These are phyloP conservation scores for Zelleria hepariella DNA, from an alignment of 2,888 invertebrate species.

Conservation along the genomic window DNA sequence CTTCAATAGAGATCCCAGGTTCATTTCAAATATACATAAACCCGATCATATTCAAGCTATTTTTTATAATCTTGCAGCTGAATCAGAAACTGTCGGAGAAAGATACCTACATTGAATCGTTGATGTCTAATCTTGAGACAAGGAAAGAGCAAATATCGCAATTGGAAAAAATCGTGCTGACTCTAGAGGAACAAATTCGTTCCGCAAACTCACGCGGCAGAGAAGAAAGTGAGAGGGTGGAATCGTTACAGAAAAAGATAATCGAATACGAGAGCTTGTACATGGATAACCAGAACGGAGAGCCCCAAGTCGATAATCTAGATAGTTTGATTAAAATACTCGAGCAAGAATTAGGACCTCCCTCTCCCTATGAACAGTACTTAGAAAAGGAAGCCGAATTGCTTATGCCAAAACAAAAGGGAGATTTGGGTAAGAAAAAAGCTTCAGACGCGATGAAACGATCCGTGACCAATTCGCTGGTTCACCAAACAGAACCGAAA, in stretches of 20 bases:
- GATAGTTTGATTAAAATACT: slow-evolving; percentile 53
- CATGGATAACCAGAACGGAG: slow-evolving; percentile 25
- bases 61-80: slow-evolving; percentile 25
- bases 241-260: slow-evolving; percentile 35
- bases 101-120: slow-evolving; percentile 42
- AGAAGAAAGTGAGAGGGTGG: slow-evolving; percentile 39
- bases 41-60: too few relatives aligned
- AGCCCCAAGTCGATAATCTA: slow-evolving; percentile 37
- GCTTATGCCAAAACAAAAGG: slow-evolving; percentile 1
- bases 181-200: slow-evolving; percentile 45
- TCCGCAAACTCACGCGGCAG: slow-evolving; percentile 26
- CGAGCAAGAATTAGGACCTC: slow-evolving; percentile 50
- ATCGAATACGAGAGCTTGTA: slow-evolving; percentile 33
- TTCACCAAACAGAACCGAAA: not conserved
- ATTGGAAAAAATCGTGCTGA: slow-evolving; percentile 51
- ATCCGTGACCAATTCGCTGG: not conserved
- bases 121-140: slow-evolving; percentile 33
- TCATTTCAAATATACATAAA: too few relatives aligned
- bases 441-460: slow-evolving; percentile 16
- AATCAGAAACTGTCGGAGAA: slow-evolving; percentile 42
- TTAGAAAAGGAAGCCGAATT: slow-evolving; percentile 18
- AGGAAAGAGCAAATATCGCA: slow-evolving; percentile 29
- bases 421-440: slow-evolving; percentile 21
- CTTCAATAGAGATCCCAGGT: too few relatives aligned
- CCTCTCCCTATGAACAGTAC: slow-evolving; percentile 1